Percentiles rank a stretch among this genome's conserved stretches.
These are phyloP conservation scores for Orchesella cincta DNA, from an alignment of 1,140 invertebrate genomes.

Conservation along the genomic window DNA sequence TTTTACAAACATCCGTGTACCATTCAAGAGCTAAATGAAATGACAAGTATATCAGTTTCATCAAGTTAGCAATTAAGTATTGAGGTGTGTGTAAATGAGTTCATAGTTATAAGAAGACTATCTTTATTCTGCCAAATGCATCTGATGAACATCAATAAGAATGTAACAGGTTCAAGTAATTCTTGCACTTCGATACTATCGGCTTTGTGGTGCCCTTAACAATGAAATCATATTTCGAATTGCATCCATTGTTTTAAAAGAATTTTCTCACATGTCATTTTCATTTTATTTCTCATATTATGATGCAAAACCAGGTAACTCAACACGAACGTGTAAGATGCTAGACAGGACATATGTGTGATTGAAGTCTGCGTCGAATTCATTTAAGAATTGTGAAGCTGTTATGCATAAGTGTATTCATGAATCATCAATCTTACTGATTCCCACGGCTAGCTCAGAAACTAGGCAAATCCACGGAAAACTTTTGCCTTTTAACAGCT, in stretches of 20 bases:
- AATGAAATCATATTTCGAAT: not conserved
- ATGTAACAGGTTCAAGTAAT: not conserved
- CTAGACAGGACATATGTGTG: not conserved
- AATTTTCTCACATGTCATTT: not conserved
- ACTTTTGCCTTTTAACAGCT: constrained; percentile 8
- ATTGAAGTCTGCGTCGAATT: not conserved
- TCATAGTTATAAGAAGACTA: not conserved
- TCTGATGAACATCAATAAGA: not conserved
- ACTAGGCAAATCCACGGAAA: constrained; percentile 16
- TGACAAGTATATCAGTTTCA: no score
- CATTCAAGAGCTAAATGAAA: no score
- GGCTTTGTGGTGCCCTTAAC: no score
- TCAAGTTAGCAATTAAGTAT: no score
- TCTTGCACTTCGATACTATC: not conserved
- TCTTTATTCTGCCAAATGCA: not conserved
- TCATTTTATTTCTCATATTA: not conserved
- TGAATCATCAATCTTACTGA: not conserved
- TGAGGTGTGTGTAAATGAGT: no score
- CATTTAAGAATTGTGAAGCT: not conserved
- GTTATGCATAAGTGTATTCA: not conserved
- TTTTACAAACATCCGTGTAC: no score
- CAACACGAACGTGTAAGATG: not conserved
- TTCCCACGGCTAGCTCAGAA: constrained; percentile 14
- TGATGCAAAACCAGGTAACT: not conserved
- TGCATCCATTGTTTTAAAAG: not conserved